A percentile compares a stretch with the other conserved stretches of the same genome.
phyloP scores from a whole-genome alignment of 2,888 invertebrate genomes.

The Lacanobia oleracea region DNA sequence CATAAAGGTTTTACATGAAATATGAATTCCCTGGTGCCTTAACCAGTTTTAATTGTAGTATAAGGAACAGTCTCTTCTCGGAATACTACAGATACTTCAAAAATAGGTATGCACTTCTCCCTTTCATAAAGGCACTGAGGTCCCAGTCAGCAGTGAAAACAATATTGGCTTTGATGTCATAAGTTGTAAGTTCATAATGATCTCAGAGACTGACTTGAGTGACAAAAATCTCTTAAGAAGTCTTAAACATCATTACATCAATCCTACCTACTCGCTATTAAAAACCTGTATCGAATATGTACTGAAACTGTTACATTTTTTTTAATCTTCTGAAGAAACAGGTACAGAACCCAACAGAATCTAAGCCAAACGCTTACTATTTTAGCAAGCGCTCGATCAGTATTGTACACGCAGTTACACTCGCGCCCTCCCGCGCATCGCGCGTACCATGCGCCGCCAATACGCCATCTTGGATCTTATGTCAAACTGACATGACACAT shows the following conservation, averaged over 20 bases:
- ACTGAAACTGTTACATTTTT: background rate
- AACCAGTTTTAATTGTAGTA: too few species aligned
- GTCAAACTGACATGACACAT: constrained; percentile 69
- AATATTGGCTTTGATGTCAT: too few species aligned
- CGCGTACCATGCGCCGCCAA: constrained; percentile 72
- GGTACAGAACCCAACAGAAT: constrained; percentile 45
- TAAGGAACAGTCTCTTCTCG: too few species aligned
- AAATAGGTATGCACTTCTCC: too few species aligned
- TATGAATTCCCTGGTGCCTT: too few species aligned
- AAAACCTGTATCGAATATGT: background rate
- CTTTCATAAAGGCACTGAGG: too few species aligned
- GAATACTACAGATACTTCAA: too few species aligned
- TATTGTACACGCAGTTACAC: constrained; percentile 67
- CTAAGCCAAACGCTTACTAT: constrained; percentile 54
- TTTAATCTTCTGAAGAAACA: background rate
- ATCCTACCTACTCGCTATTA: background rate
- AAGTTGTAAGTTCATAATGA: too few species aligned
- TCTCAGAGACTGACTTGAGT: too few species aligned
- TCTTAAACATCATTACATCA: background rate
- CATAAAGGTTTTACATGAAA: too few species aligned
- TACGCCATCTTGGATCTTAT: constrained; percentile 55
- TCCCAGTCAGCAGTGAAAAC: too few species aligned
- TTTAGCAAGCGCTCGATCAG: constrained; percentile 67
- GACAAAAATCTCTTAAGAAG: too few species aligned
- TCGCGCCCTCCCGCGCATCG: constrained; percentile 73